Base-by-base conservation (phyloP, 2,888 invertebrate genomes). In the Brachycybe producta region DNA sequence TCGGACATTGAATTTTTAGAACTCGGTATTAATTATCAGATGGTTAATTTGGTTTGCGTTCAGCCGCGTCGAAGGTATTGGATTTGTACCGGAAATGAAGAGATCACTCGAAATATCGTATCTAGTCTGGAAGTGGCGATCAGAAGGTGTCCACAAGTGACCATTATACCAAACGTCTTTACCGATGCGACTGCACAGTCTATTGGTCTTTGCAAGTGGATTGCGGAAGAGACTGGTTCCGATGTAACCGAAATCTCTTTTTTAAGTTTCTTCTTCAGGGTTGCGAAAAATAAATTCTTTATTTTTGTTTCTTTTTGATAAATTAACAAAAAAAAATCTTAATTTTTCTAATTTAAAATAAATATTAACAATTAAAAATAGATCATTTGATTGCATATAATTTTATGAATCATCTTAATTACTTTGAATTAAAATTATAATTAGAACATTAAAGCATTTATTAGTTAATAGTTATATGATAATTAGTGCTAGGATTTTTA, bases 21-120 rank as follows among this genome's bases (percentile, higher is more conserved):
- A 66, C 56, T 66, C 41, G 61, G 65, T 23, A 51, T 65, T 19
- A 61, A 63, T 51, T 61, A 60, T 40, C 67, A 67, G 57, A 57
- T 63, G 8, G 56, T 67, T 40, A 61, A 64, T 53, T 57, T 67
- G 38, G 63, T 65, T 19, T 64, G 65, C 54, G 61, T 61, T 15
- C 62, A 60, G 40, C 58, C 61, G 39, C 57, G 63, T 39, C 61
- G 61, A 42, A 59, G 63, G 54, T 61, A 61, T 54, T 63, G 64
- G 62, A 48, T 67, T 8, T 64, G 65, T 11, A 65, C 65, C 11
- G 67, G 65, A 15, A 60, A 64, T 54, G 62, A 62, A 49, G 53
- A 54, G 24, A 55, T 65, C 15, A 64, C 67, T 3, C 60, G 57
- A 32, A 54, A 53, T 41, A 54, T 60, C 35, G 54, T 60, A 38